Base-by-base conservation (phyloP, 2,888 invertebrate genomes). In the Molanna angustata region DNA sequence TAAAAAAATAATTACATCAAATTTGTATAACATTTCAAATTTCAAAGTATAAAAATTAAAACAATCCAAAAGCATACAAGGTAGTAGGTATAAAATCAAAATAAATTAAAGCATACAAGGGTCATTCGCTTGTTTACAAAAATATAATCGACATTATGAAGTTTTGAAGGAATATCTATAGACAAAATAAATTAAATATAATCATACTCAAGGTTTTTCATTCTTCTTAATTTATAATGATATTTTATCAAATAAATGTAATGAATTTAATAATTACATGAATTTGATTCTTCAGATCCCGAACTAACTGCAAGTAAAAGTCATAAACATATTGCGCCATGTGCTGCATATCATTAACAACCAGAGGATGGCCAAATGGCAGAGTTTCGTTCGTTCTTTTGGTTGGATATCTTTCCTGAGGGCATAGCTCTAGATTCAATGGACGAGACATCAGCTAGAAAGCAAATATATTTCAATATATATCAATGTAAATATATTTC, bases 281-380 rank as follows among this genome's bases (percentile, higher is more conserved):
- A 63, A 71, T 72, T 57, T 69, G 71, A 54, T 72, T 69, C 63
- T 84, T 84, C 62, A 86, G 69, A 33, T 76, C 74, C 52, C 84
- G 82, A 47, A 92, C 83, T 65, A 85, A 83, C 46, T 85, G 80
- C 66, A 89, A 82, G 69, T 98, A 98, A 73, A 93, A 85, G 64
- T 94, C 88, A 71, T 91, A 95, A 1, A 98, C 97, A 72, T 91
- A 94, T 66, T 91, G 85, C 1, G 94, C 93, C 90, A 97, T 94
- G 66, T 95, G 90, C 1, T 92, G 85, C 91, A 98, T 96, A 70
- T 94, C 90, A 57, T 84, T 76, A 14, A 90, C 83, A 33, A 84
- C 74, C 64, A 90, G 74, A 3, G 82, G 74, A 19, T 75, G 69
- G 40, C 64, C 65, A 1, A 66, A 64, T 0, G 78, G 74, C 57